phyloP scores from a whole-genome alignment of 2,888 invertebrate species.

The Allolobophora icterica region DNA sequence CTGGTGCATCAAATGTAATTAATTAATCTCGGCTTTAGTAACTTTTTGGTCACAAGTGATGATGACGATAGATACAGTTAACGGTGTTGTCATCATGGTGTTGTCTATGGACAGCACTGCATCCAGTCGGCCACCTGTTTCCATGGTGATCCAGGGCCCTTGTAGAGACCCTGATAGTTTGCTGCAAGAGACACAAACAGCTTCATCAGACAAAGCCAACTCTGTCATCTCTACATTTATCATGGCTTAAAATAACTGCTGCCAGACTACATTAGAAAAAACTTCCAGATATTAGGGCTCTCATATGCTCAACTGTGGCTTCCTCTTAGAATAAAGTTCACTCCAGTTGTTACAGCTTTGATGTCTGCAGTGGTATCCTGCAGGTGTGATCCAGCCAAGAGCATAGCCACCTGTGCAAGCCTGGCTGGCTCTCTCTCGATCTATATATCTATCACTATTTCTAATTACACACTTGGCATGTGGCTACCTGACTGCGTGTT shows the following conservation, averaged over 20 bases:
- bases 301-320: not conserved
- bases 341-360: no score
- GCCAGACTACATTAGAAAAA: not conserved
- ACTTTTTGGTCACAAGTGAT: not conserved
- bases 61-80: not conserved
- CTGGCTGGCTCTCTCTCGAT: no score
- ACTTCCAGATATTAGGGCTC: not conserved
- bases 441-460: no score
- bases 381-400: no score
- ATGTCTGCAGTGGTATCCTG: no score
- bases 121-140: slow-evolving; percentile 40
- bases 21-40: not conserved
- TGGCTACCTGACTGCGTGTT: no score
- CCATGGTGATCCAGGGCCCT: not conserved
- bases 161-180: slow-evolving; percentile 36
- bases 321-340: no score
- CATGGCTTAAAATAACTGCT: not conserved
- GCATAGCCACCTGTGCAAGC: no score
- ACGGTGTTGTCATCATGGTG: not conserved
- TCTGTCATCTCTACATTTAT: not conserved
- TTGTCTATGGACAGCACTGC: slow-evolving; percentile 36
- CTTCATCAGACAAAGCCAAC: not conserved
- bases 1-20: not conserved
- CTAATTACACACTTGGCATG: no score
- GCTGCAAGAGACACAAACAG: slow-evolving; percentile 28